phyloP scores from a whole-genome alignment of 2,888 invertebrate species.

The Leptopilina syphax region DNA sequence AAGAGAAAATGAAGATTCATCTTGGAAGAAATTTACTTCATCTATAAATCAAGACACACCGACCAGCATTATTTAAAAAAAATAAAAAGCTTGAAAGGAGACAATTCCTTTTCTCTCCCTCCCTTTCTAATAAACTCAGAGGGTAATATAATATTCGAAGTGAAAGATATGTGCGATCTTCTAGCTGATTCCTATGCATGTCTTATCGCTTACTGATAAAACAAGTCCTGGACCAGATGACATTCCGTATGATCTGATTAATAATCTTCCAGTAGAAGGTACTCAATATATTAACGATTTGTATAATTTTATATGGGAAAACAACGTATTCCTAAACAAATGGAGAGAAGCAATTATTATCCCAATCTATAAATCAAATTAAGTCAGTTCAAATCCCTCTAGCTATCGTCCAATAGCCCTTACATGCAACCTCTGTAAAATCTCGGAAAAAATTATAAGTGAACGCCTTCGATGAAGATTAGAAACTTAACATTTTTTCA shows the following conservation, averaged over 20 bases:
- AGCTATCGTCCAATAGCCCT: slow-evolving; percentile 47
- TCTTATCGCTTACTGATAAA: slow-evolving; percentile 38
- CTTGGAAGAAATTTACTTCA: too few species aligned
- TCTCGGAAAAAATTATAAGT: slow-evolving; percentile 47
- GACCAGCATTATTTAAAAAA: too few species aligned
- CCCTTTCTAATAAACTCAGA: neutral
- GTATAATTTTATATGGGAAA: slow-evolving; percentile 47
- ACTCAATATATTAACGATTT: slow-evolving; percentile 24
- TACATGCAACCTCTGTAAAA: slow-evolving; percentile 45
- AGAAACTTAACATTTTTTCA: slow-evolving; percentile 34
- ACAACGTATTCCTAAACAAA: slow-evolving; percentile 42
- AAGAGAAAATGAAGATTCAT: too few species aligned
- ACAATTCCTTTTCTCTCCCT: too few species aligned
- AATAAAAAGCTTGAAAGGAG: too few species aligned
- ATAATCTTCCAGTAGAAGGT: slow-evolving; percentile 43
- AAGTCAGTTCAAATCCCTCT: slow-evolving; percentile 39
- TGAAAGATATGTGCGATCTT: slow-evolving; percentile 30
- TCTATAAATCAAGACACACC: too few species aligned
- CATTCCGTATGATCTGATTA: slow-evolving; percentile 48
- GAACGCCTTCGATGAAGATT: slow-evolving; percentile 41
- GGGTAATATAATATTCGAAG: neutral
- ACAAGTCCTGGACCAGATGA: slow-evolving; percentile 53
- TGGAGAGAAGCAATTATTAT: slow-evolving; percentile 51
- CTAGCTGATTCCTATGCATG: slow-evolving; percentile 29
- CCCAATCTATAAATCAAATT: slow-evolving; percentile 50